phyloP scores from a whole-genome alignment of 2,797 vertebrate genomes.

The Megaceryle alcyon region DNA sequence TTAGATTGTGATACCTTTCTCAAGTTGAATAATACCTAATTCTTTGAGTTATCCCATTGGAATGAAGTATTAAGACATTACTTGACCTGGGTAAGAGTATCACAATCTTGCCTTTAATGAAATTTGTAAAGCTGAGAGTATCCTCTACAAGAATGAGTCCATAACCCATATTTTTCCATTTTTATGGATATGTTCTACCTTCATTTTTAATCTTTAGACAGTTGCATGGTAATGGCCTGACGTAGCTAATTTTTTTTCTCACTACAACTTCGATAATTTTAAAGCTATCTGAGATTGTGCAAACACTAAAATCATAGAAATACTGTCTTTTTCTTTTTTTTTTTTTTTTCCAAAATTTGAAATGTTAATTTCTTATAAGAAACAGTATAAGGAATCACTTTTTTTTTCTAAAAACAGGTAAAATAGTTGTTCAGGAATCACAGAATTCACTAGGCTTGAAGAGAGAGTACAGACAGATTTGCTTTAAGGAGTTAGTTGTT shows the following conservation, averaged over 20 bases:
- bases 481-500: not conserved
- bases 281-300: not conserved
- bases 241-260: not conserved
- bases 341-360: not conserved
- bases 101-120: slow-evolving; percentile 1
- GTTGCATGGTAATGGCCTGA: not conserved
- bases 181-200: not conserved
- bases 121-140: not conserved
- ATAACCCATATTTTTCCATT: not conserved
- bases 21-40: not conserved
- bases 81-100: not conserved
- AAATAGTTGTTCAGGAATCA: not conserved
- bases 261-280: not conserved
- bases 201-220: not conserved
- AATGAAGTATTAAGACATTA: slow-evolving; percentile 33
- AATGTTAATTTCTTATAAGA: not conserved
- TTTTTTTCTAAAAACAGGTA: not conserved
- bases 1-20: not conserved
- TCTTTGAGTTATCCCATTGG: slow-evolving; percentile 22
- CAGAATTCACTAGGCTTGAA: not conserved
- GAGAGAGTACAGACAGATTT: not conserved
- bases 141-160: not conserved
- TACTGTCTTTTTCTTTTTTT: not conserved
- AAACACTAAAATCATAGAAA: not conserved
- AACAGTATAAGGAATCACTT: not conserved